These are phyloP conservation scores for Calosoma granatense DNA, from an alignment of 1,140 invertebrate genomes.

Conservation along the genomic window DNA sequence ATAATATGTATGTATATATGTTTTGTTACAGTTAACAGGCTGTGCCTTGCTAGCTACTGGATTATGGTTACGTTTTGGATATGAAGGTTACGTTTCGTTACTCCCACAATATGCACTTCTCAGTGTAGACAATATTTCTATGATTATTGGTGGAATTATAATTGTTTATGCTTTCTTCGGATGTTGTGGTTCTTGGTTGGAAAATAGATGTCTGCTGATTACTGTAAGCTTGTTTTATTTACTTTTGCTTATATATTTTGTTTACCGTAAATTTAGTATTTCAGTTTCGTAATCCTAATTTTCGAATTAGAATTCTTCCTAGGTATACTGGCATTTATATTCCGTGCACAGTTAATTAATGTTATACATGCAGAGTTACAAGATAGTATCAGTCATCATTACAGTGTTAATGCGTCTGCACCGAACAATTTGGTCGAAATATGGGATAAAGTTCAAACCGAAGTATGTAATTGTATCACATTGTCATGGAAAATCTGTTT, in stretches of 20 bases:
- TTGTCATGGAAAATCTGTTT: constrained; percentile 1
- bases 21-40: constrained; percentile 55
- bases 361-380: constrained; percentile 56
- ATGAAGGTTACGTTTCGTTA: constrained; percentile 58
- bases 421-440: constrained; percentile 50
- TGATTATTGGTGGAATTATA: constrained; percentile 54
- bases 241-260: not conserved
- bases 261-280: constrained; percentile 55
- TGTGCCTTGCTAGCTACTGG: constrained; percentile 64
- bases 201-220: constrained; percentile 64
- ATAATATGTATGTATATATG: not conserved
- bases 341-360: constrained; percentile 54
- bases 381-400: constrained; percentile 57
- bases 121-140: constrained; percentile 57
- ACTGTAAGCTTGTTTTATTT: constrained; percentile 44
- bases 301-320: constrained; percentile 69
- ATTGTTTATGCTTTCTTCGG: constrained; percentile 69
- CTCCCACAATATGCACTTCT: constrained; percentile 59
- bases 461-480: constrained; percentile 40
- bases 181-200: constrained; percentile 73
- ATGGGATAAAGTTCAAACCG: constrained; percentile 63
- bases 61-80: constrained; percentile 59
- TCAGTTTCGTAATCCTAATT: constrained; percentile 67
- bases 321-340: constrained; percentile 66
- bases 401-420: constrained; percentile 49